Percentiles rank a stretch among this genome's conserved stretches.
These are phyloP conservation scores for Meloidogyne floridensis DNA, from an alignment of 1,140 invertebrate species.

Conservation along the genomic window DNA sequence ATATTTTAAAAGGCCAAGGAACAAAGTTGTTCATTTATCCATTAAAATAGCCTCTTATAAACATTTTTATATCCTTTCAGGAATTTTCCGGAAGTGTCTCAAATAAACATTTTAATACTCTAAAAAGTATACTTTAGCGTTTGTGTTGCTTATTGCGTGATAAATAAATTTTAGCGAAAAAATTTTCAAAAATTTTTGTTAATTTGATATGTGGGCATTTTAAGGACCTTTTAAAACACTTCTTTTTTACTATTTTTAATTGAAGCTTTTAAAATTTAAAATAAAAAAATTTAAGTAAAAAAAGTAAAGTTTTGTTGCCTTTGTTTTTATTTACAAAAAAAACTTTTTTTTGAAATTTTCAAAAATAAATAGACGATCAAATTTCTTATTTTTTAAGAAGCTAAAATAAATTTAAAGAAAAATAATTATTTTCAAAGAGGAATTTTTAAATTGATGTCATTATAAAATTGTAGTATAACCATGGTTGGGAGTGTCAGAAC, in stretches of 20 bases:
- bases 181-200: not conserved
- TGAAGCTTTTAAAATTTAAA: conserved; percentile 7
- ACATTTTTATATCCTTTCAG: too few species aligned
- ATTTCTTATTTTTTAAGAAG: not conserved
- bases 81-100: too few species aligned
- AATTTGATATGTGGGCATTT: not conserved
- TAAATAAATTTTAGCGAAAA: not conserved
- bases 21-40: too few species aligned
- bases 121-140: not conserved
- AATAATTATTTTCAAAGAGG: not conserved
- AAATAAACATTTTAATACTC: not conserved
- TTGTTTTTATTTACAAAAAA: not conserved
- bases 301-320: not conserved
- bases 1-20: too few species aligned
- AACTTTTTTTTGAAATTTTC: not conserved
- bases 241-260: not conserved
- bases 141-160: not conserved
- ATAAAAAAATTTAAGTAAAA: not conserved
- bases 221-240: not conserved
- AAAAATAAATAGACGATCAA: not conserved
- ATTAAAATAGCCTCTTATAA: too few species aligned
- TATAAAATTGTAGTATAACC: too few species aligned
- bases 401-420: not conserved
- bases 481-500: too few species aligned
- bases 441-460: too few species aligned